A percentile compares a stretch with the other conserved stretches of the same genome.
Evolutionary conservation across 2,888 invertebrate species (phyloP).

Genomic region (Opisthograptis luteolata): DNA sequence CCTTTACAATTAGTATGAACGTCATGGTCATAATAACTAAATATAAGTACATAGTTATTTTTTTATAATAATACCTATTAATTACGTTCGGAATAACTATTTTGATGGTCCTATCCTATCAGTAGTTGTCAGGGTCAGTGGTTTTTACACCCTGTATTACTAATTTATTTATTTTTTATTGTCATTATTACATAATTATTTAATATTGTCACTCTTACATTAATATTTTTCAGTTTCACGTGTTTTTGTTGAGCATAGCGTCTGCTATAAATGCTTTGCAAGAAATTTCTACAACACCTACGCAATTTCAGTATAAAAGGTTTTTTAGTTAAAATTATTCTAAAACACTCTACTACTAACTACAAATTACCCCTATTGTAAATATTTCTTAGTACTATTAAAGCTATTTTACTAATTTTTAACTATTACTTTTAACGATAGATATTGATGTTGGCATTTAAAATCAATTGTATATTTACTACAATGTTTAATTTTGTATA

Average conservation of each 20-base stretch:
- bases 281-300: slow-evolving; percentile 11
- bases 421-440: slow-evolving; percentile 14
- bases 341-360: slow-evolving; percentile 29
- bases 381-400: slow-evolving; percentile 68
- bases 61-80: no score
- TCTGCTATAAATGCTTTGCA: slow-evolving; percentile 43
- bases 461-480: not conserved
- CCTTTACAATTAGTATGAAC: no score
- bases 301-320: slow-evolving; percentile 28
- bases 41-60: no score
- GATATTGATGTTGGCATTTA: not conserved
- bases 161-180: slow-evolving; percentile 21
- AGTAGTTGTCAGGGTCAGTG: not conserved
- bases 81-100: not conserved
- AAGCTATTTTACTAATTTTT: slow-evolving; percentile 78
- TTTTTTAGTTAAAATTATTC: slow-evolving; percentile 30
- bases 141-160: not conserved
- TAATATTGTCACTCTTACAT: no score
- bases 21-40: no score
- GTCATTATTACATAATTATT: no score
- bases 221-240: not conserved
- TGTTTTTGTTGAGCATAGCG: slow-evolving; percentile 65
- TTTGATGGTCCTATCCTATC: not conserved
- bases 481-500: slow-evolving; percentile 36
- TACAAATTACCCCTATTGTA: slow-evolving; percentile 41